Conservation (phyloP, 2,888 invertebrate genomes). For the Noctua fimbriata region DNA sequence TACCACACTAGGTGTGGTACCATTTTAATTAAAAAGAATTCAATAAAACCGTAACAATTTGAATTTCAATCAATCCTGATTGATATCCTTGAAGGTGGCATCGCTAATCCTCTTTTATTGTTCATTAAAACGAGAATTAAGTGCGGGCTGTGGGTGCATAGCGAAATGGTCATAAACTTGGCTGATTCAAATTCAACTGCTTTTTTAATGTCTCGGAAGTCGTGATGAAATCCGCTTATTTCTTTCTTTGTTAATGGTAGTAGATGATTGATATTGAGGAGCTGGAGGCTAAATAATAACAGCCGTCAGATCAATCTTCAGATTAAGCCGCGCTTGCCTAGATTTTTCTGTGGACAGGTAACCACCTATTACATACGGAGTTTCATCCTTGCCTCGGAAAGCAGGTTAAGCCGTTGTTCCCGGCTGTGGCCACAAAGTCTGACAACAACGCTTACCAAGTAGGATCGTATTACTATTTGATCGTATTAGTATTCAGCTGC, state of each 20-base stretch:
- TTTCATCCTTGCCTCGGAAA: no score
- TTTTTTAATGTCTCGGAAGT: slow-evolving; percentile 38
- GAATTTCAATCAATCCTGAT: slow-evolving; percentile 44
- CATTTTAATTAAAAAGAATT: slow-evolving; percentile 23
- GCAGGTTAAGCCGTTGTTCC: no score
- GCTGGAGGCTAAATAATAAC: background rate
- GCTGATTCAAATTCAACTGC: slow-evolving; percentile 60
- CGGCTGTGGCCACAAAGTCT: no score
- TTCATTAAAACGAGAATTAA: slow-evolving; percentile 70
- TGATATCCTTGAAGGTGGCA: slow-evolving; percentile 28
- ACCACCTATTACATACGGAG: no score
- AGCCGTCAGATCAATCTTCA: no score
- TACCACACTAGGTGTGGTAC: background rate
- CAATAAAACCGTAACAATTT: slow-evolving; percentile 38
- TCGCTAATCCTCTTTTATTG: slow-evolving; percentile 68
- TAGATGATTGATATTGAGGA: background rate
- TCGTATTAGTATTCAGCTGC: no score
- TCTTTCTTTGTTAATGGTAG: background rate
- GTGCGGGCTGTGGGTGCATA: slow-evolving; percentile 61
- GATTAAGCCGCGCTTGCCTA: no score
- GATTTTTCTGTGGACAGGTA: no score
- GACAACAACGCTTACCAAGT: no score
- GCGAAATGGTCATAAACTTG: slow-evolving; percentile 67
- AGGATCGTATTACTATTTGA: no score
- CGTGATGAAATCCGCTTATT: slow-evolving; percentile 5